phyloP scores from a whole-genome alignment of 2,797 vertebrate species.

The Benthosema pterotum region DNA sequence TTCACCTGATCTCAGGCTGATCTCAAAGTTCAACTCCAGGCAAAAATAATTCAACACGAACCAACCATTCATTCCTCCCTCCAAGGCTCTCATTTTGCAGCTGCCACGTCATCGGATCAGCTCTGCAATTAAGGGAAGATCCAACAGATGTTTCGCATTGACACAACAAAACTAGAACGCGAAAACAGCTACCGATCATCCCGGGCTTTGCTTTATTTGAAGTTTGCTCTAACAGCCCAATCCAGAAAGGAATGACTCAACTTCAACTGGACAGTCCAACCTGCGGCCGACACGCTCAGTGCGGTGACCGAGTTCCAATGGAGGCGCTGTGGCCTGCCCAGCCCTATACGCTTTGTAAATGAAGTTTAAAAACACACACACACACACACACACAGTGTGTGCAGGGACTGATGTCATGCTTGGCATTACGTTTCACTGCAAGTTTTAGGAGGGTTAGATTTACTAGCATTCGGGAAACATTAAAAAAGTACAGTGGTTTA shows the following conservation, averaged over 20 bases:
- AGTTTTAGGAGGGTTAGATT: slow-evolving; percentile 73
- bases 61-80: slow-evolving; percentile 26
- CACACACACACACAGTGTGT: slow-evolving; percentile 64
- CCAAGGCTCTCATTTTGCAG: slow-evolving; percentile 36
- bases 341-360: slow-evolving; percentile 56
- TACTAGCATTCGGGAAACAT: slow-evolving; percentile 76
- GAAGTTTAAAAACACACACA: slow-evolving; percentile 64
- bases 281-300: slow-evolving; percentile 23
- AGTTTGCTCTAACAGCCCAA: slow-evolving; percentile 7
- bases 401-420: slow-evolving; percentile 73
- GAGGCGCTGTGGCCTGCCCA: slow-evolving; percentile 56
- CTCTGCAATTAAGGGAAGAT: slow-evolving; percentile 48
- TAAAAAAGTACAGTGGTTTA: slow-evolving; percentile 75
- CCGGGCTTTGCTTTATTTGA: slow-evolving; percentile 14
- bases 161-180: slow-evolving; percentile 34
- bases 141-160: slow-evolving; percentile 51
- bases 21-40: slow-evolving; percentile 32
- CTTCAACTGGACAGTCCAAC: slow-evolving; percentile 40
- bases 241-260: slow-evolving; percentile 45
- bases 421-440: slow-evolving; percentile 68
- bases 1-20: neutral
- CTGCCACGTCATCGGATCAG: slow-evolving; percentile 35
- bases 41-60: slow-evolving; percentile 38
- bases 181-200: slow-evolving; percentile 37
- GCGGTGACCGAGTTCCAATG: slow-evolving; percentile 46